Evolutionary conservation across 1,140 invertebrate genomes (phyloP), one percentile per base, ranked within the genome.

Genomic region (Drosophila truncata): DNA sequence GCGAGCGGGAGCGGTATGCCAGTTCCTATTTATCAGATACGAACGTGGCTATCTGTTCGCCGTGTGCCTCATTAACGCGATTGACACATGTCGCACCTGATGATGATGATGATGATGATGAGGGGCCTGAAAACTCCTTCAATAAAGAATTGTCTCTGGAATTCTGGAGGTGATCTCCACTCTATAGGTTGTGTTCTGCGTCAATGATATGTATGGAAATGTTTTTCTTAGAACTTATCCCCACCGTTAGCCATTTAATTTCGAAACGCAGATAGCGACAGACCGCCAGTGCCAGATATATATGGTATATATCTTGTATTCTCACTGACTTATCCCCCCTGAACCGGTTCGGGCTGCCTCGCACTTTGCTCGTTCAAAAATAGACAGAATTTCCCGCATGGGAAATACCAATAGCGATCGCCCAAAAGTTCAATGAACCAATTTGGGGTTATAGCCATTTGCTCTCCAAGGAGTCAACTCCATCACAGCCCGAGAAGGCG

Each of bases 341-440:
- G 49, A 87, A 87, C 83, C 74, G 75, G 82, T 79, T 86, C 37
- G 61, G 72, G 42, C 71, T 47, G 57, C 55, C 61, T 66, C 54
- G 62, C 27, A 73, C 61, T 67, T 63, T 47, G 39, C n/a, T 65
- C 37, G 55, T 54, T 72, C 82, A 65, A 59, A 83, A 86, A 83
- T 83, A 87, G 60, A 11, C 55, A 29, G 44, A 58, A 69, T 59
- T 67, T 61, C 29, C 74, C 73, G 63, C 37, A 74, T 64, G 72
- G 47, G 47, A 59, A 52, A 59, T 58, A 54, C 52, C 39, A 46
- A 62, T 74, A 37, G 35, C 58, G 37, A 64, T 49, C 59, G 18
- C 11, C 39, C 14, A 23, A 13, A 63, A 67, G 65, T 67, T 67
- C 33, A 67, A 67, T 67, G 65, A 67, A 47, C 65, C 44, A 50